Base-by-base conservation (phyloP, 64 coral and sea anemone species). In the Montipora capricornis region DNA sequence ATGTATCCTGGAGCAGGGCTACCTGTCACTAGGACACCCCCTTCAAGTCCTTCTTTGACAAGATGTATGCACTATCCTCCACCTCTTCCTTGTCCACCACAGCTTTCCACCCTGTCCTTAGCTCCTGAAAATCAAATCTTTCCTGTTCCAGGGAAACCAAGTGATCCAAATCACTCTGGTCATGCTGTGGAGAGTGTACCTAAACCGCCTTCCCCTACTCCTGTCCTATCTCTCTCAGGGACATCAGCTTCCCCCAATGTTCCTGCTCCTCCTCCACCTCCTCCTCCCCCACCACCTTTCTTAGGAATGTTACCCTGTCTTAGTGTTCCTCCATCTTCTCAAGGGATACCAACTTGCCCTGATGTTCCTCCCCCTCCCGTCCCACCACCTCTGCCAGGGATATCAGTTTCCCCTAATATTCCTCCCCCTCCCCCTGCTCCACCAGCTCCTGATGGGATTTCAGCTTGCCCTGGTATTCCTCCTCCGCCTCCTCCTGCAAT, bases 381-480 rank as follows among this genome's bases (percentile, higher is more conserved):
- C 17, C 89, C 89, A 37, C 79, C 90, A n/a, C 90, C 90, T 26
- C 84, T 87, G 62, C 89, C 89, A 87, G 84, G 82, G 49, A 49
- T 68, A 75, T 51, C 4, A 69, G 67, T 19, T 58, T 17, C 58
- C 22, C 11, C 24, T 16, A 6, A 3, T 77, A 13, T 29, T 80
- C 62, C 44, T 17, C 6, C 51, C 6, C 19, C 55, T 11, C 91
- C 79, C 14, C 73, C 80, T 49, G 61, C 17, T 5, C 82, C 51
- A 47, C 91, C 79, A 20, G 59, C 74, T 49, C 80, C 16, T 13
- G 68, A n/a, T 22, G 74, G 81, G 67, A 49, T 73, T 24, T 51
- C 84, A 79, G 69, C 16, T 68, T 19, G 26, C 46, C 16, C 47
- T 49, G 57, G 49, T 15, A 53, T 82, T 77, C 89, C 83, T 12